phyloP scores from a whole-genome alignment of 2,113 vertebrate species.

The Neofelis nebulosa region DNA sequence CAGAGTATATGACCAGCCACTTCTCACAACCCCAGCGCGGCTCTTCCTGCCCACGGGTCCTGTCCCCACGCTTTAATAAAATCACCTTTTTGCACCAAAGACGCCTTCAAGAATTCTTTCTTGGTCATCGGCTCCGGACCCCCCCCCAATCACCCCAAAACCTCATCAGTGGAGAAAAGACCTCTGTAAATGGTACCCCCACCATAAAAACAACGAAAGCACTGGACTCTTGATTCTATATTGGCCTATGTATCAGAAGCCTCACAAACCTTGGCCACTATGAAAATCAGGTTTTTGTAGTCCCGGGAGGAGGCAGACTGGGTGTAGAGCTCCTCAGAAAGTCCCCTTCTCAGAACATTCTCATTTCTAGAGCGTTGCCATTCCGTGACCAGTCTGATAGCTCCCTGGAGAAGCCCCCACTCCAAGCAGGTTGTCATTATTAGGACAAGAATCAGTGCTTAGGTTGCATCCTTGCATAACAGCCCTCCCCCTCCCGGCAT shows the following conservation, averaged over 20 bases:
- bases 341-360: background rate
- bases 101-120: no score
- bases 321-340: background rate
- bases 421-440: background rate
- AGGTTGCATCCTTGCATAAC: background rate
- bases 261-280: background rate
- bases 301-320: background rate
- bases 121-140: no score
- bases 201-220: background rate
- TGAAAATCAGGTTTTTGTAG: background rate
- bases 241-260: background rate
- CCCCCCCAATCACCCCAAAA: no score
- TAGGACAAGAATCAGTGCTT: background rate
- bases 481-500: background rate
- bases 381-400: background rate
- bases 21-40: no score
- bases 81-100: no score
- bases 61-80: no score
- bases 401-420: background rate
- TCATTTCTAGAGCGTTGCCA: background rate
- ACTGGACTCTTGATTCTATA: no score
- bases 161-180: background rate
- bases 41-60: no score
- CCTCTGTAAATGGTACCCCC: background rate
- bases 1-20: no score